Evolutionary conservation across 2,113 vertebrate genomes (phyloP), one percentile per base, ranked within the genome.

Genomic region (Origma solitaria): DNA sequence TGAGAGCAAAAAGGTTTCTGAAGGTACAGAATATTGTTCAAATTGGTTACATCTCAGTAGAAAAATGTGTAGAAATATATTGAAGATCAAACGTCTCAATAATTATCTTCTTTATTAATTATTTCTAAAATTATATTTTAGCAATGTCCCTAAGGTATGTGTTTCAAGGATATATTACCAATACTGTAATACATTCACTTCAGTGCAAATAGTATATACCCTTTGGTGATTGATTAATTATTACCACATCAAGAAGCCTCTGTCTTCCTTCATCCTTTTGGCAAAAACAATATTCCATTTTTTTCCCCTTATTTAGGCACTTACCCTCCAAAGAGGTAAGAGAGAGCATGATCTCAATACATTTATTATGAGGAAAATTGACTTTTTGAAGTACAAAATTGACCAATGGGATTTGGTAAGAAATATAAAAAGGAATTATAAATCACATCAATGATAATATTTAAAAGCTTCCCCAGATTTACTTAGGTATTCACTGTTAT

Each of bases 301-400:
- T 84, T 71, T 33, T 86, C 83, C 57, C 56, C 37, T 86, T 76
- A 78, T 86, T 85, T 79, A 77, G 42, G 27, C 18, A 80, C 35
- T 92, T 88, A 85, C 2, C n/a, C 37, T 80, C 77, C 73, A 51
- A 58, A 83, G 30, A 81, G 51, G 28, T 77, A 76, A 31, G 57
- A 45, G 3, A 42, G 75, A 92, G 27, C 13, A 68, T 33, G 70
- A 62, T 80, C 68, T 82, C 20, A 93, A 84, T 27, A 65, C 6
- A 71, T 42, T 80, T 80, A 62, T 57, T 86, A 89, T 61, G 8
- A 71, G 33, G 33, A 81, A 86, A 73, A 38, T 45, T 53, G 77
- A 83, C 45, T 85, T 97, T 82, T 18, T 89, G 53, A 77, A 90
- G 62, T 31, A 61, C 54, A 58, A 92, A 91, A 93, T 80, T 94